A percentile compares a stretch with the other conserved stretches of the same genome.
phyloP scores from a whole-genome alignment of 2,797 vertebrate genomes.

The Hydrocynus forskahlii region DNA sequence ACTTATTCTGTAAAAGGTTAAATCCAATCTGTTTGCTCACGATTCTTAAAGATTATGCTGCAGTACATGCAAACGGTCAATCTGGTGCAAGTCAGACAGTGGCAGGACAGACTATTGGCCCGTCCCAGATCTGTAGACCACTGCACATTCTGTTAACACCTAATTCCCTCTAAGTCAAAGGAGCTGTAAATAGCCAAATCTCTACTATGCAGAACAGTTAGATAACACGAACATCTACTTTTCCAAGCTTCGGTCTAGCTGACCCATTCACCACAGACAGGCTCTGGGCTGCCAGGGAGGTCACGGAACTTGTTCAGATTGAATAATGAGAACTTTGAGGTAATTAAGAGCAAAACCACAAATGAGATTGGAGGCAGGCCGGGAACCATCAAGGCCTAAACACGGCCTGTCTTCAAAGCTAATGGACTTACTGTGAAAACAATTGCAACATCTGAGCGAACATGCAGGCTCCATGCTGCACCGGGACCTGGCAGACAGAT shows the following conservation, averaged over 20 bases:
- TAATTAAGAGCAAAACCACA: constrained; percentile 46
- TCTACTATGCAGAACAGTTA: constrained; percentile 13
- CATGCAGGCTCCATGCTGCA: neutral
- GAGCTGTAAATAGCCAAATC: constrained; percentile 25
- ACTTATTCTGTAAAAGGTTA: constrained; percentile 11
- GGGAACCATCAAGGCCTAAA: constrained; percentile 36
- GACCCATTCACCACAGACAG: neutral
- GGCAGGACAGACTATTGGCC: constrained; percentile 7
- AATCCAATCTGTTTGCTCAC: constrained; percentile 26
- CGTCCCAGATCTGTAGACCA: neutral
- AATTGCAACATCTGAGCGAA: constrained; percentile 23
- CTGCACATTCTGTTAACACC: constrained; percentile 12
- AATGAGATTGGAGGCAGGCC: constrained; percentile 47
- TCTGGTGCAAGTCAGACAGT: constrained; percentile 4
- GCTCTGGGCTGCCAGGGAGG: constrained; percentile 12
- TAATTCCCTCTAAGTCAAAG: constrained; percentile 27
- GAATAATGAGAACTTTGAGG: constrained; percentile 28
- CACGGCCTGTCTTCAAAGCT: constrained; percentile 32
- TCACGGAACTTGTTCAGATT: constrained; percentile 21
- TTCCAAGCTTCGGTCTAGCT: neutral
- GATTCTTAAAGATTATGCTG: constrained; percentile 17
- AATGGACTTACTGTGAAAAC: constrained; percentile 52
- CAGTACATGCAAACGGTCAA: constrained; percentile 6
- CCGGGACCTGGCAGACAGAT: neutral
- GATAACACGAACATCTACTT: neutral